Evolutionary conservation across 2,113 vertebrate species (phyloP).

Genomic region (Callocephalon fimbriatum): DNA sequence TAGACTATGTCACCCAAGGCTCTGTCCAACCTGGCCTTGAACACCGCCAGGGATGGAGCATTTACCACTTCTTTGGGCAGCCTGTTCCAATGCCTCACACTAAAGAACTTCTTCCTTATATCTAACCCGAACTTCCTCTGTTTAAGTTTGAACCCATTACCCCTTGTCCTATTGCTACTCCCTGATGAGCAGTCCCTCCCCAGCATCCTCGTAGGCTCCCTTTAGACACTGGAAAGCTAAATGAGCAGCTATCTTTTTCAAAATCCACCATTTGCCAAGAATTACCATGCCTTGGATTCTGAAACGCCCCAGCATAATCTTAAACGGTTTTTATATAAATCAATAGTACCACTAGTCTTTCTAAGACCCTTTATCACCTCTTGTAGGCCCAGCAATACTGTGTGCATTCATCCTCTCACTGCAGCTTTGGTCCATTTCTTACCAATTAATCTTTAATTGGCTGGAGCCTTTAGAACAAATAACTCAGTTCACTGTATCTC

Average conservation of each 20-base stretch:
- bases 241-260: background rate
- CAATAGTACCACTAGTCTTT: background rate
- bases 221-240: background rate
- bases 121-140: background rate
- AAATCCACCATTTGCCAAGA: background rate
- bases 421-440: background rate
- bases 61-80: background rate
- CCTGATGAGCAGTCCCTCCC: background rate
- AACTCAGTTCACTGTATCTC: background rate
- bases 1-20: too few relatives aligned
- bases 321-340: background rate
- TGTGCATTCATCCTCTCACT: background rate
- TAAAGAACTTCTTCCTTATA: background rate
- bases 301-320: background rate
- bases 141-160: background rate
- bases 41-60: background rate
- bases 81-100: background rate
- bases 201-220: background rate
- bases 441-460: background rate
- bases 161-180: background rate
- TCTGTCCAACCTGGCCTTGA: background rate
- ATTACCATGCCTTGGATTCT: background rate
- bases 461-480: background rate
- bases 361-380: background rate
- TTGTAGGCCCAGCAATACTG: background rate